Base-by-base conservation (phyloP, 2,888 invertebrate species). In the Serripes groenlandicus region DNA sequence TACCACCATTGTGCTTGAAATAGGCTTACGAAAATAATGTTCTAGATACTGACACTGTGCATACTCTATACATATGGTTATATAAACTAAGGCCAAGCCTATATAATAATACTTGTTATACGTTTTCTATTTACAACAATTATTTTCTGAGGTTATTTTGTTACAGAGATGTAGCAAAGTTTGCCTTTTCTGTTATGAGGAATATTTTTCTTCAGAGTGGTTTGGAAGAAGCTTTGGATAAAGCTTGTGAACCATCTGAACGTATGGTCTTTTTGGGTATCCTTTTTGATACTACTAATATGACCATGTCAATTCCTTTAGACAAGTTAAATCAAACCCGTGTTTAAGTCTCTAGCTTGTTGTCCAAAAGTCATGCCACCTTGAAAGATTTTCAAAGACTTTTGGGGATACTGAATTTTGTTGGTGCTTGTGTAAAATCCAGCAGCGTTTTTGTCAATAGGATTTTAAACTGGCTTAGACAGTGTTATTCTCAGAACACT, bases 341-440 rank as follows among this genome's bases (percentile, higher is more conserved):
- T 28, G 37, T 3, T 26, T 0, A 34, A 18, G 64, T 32, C 66
- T 42, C 18, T 0, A 32, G 23, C 32, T 79, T 75, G 80, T 42
- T 64, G 15, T 1, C 74, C 37, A 79, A 74, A 52, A 34, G 54
- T 23, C 18, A 4, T 18, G 75, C 72, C 1, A 54, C 69, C 21
- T 54, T 77, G 21, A 58, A 58, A 15, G 58, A 58, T 26, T 28
- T 58, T 58, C 9, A 58, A 58, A 58, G 15, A 28, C 26, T 58
- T 3, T 58, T 58, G 4, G 58, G 58, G 15, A 58, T 28, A 15
- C 28, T 58, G n/a, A 58, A 58, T 58, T 58, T 58, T 26, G 26
- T 58, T 7, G 58, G 58, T 21, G 58, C 58, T 2, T 58, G n/a
- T 58, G 58, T 58, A 2, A 58, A 15, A 58, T 58, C 26, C 4